Percentiles rank a stretch among this genome's conserved stretches.
These are phyloP conservation scores for Lasius fuliginosus DNA, from an alignment of 2,888 invertebrate species.

Conservation along the genomic window DNA sequence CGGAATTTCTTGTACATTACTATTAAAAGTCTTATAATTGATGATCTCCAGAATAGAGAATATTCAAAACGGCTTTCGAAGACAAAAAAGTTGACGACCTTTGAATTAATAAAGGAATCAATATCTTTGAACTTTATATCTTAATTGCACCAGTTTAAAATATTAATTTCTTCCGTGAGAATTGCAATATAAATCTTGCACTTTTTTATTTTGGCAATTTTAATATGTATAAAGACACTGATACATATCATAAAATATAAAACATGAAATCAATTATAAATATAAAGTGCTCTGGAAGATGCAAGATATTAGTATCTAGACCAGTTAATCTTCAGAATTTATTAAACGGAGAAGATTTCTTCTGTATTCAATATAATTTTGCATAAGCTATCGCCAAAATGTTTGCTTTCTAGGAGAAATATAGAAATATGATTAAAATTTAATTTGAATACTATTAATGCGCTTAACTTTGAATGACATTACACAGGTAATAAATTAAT, in stretches of 20 bases:
- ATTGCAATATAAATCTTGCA: not conserved
- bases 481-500: not conserved
- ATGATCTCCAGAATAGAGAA: not conserved
- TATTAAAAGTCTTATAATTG: not conserved
- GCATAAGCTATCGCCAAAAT: not conserved
- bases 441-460: not conserved
- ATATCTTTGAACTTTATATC: constrained; percentile 14
- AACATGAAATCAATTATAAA: constrained; percentile 4
- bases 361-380: not conserved
- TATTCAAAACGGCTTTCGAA: not conserved
- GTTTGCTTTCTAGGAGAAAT: not conserved
- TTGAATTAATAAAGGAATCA: not conserved
- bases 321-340: not conserved
- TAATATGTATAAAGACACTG: not conserved
- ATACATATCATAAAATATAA: constrained; percentile 10
- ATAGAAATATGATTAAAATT: not conserved
- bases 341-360: not conserved
- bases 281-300: not conserved
- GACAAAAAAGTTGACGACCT: not conserved
- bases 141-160: not conserved
- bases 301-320: not conserved
- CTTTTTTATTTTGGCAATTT: not conserved
- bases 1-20: not conserved
- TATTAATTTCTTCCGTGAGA: not conserved
- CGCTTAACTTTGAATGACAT: not conserved